These are phyloP conservation scores for Macaca mulatta DNA, from an alignment of 2,113 vertebrate species.

Conservation along the genomic window DNA sequence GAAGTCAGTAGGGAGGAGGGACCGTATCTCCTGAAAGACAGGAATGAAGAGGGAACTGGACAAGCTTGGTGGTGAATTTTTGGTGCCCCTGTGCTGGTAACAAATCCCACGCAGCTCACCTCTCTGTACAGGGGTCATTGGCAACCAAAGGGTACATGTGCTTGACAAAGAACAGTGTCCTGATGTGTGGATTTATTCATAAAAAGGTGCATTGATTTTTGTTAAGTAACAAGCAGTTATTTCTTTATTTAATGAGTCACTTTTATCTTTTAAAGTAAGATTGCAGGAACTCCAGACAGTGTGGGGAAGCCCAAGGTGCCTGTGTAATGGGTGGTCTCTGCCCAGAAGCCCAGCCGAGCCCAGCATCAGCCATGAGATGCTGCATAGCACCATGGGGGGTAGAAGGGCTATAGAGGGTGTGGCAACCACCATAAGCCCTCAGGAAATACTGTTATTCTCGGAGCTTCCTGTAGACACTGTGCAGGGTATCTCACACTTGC, in stretches of 20 bases:
- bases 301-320: fast-evolving
- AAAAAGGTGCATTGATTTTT: fast-evolving
- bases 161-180: fast-evolving
- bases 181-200: fast-evolving
- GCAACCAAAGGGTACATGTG: fast-evolving
- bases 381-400: fast-evolving
- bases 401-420: background rate
- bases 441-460: no score
- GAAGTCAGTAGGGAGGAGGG: background rate
- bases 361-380: background rate
- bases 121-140: fast-evolving
- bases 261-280: background rate
- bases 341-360: no score
- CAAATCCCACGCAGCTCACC: no score
- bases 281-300: fast-evolving
- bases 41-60: fast-evolving
- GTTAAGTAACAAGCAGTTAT: background rate
- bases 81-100: fast-evolving
- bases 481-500: no score
- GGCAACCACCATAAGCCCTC: background rate
- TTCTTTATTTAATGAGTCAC: background rate
- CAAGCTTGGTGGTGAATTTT: fast-evolving
- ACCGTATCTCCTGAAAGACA: background rate
- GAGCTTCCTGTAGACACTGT: fast-evolving
- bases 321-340: fast-evolving